Conservation (phyloP, 2,888 invertebrate species). For the Lycophotia porphyrea region DNA sequence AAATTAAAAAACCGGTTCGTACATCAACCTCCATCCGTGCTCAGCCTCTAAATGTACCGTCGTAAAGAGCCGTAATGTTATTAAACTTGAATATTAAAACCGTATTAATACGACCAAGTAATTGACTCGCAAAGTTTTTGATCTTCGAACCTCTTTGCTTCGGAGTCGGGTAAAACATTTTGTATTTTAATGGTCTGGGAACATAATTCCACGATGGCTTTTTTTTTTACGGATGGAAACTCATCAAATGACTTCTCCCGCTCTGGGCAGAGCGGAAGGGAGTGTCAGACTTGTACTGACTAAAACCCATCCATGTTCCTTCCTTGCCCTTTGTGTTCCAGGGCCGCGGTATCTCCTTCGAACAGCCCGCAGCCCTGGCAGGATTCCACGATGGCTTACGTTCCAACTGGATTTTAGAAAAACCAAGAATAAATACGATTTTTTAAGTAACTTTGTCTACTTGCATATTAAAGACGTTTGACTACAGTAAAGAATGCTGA, state of each 20-base stretch:
- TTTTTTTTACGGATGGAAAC: too few species aligned
- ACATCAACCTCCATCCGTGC: conserved; percentile 55
- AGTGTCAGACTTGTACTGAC: too few species aligned
- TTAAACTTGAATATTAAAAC: conserved; percentile 64
- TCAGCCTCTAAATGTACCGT: conserved; percentile 51
- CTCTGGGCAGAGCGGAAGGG: too few species aligned
- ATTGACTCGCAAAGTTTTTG: conserved; percentile 60
- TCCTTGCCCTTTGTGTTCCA: too few species aligned
- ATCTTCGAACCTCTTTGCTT: conserved; percentile 45
- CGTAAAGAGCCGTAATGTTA: conserved; percentile 62
- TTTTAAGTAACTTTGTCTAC: background rate
- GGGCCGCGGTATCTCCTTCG: too few species aligned
- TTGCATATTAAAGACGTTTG: background rate
- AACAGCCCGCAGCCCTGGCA: too few species aligned
- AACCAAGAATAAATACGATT: background rate
- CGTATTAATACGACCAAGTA: conserved; percentile 61
- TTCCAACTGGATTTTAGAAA: conserved; percentile 8
- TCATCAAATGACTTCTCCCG: too few species aligned
- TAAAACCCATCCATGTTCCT: too few species aligned
- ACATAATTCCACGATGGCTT: conserved; percentile 17
- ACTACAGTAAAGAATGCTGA: background rate
- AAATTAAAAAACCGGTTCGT: conserved; percentile 61
- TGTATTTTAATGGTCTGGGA: conserved; percentile 42
- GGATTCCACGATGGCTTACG: too few species aligned
- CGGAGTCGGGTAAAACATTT: conserved; percentile 25